These are phyloP conservation scores for Brachionus asplanchnoidis DNA, from an alignment of 1,140 invertebrate species.

Conservation along the genomic window DNA sequence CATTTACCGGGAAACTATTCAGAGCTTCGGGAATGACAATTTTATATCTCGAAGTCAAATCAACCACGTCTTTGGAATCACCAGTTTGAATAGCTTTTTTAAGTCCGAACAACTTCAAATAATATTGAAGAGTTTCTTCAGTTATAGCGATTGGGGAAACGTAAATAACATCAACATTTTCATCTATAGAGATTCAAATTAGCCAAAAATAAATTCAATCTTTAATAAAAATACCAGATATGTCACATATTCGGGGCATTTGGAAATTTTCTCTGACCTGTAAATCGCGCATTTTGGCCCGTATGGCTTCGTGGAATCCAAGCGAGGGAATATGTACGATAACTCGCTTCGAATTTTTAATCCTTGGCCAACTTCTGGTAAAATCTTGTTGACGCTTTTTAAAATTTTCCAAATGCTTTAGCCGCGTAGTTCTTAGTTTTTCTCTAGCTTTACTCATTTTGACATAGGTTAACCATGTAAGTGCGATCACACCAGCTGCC, in stretches of 20 bases:
- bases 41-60: slow-evolving; percentile 53
- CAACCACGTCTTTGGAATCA: slow-evolving; percentile 47
- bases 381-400: slow-evolving; percentile 45
- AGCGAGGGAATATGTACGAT: slow-evolving; percentile 56
- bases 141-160: slow-evolving; percentile 54
- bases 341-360: slow-evolving; percentile 50
- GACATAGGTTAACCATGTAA: slow-evolving; percentile 56
- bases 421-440: slow-evolving; percentile 49
- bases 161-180: slow-evolving; percentile 58
- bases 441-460: slow-evolving; percentile 53
- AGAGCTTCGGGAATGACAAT: slow-evolving; percentile 56
- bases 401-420: slow-evolving; percentile 49
- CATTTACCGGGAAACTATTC: slow-evolving; percentile 55
- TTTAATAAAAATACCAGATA: slow-evolving; percentile 45
- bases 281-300: slow-evolving; percentile 52
- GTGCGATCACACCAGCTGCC: slow-evolving; percentile 57
- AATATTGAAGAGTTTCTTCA: slow-evolving; percentile 57
- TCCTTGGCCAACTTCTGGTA: slow-evolving; percentile 50
- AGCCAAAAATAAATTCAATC: background rate
- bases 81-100: slow-evolving; percentile 52
- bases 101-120: slow-evolving; percentile 53
- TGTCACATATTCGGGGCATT: slow-evolving; percentile 55
- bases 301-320: slow-evolving; percentile 49
- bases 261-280: slow-evolving; percentile 54
- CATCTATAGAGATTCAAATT: slow-evolving; percentile 48